Base-by-base conservation (phyloP, 2,797 vertebrate species). In the Spinus pinus region DNA sequence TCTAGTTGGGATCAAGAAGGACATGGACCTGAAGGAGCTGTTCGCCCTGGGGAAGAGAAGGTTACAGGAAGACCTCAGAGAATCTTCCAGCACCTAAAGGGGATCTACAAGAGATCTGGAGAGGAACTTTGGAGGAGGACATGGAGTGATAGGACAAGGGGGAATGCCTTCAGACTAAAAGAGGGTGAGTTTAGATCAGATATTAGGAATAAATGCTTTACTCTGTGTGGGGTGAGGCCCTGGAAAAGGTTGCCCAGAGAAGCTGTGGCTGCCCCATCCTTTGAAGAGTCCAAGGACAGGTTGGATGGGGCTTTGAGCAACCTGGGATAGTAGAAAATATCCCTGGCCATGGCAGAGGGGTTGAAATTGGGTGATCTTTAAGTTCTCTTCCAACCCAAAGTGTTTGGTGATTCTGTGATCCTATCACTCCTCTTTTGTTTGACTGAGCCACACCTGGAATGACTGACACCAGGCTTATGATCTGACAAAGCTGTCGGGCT, bases 381-480 rank as follows among this genome's bases (percentile, higher is more conserved):
- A 46, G 8, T 19, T 83, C 6, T 57, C 22, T 65, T 27, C 22
- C 39, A 71, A 41, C 19, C 8, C 30, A 47, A 41, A 47, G 12
- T 0, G 0, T 58, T 78, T 27, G 30, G 25, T 33, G 72, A 39
- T 77, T 57, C 57, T 57, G 35, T 22, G n/a, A 39, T 50, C 49
- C 23, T 27, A 1, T 20, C 17, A 20, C 3, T 35, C 25, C 8
- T 46, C 20, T 8, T 57, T 57, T 46, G 27, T 69, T 49, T 65
- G 54, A 30, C 22, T 16, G 35, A 42, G 35, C 18, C 42, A 41
- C 60, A 85, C 19, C 21, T 56, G 50, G 14, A 58, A 47, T 33
- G 31, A 6, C 8, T 0, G 0, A 65, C 28, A 56, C 13, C 3
- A 74, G 21, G 16, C 1, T 37, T 65, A 33, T 8, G 33, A 65